Conservation (phyloP, 2,113 vertebrate genomes). For the Neomonachus schauinslandi region DNA sequence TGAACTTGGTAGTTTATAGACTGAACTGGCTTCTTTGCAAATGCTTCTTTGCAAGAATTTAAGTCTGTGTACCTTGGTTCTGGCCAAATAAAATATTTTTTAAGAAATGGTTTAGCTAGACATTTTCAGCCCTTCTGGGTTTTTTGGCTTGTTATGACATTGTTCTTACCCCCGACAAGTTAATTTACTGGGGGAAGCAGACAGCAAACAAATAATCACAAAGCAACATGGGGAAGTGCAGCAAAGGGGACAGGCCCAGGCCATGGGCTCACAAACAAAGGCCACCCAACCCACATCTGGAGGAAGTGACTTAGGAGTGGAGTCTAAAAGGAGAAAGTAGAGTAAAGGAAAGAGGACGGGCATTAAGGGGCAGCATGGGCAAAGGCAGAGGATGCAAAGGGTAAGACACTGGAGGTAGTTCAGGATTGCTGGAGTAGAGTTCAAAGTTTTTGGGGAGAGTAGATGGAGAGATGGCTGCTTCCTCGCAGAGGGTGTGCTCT, state of each 20-base stretch:
- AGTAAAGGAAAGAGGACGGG: not conserved
- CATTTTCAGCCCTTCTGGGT: conserved; percentile 41
- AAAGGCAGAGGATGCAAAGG: not conserved
- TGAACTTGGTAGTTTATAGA: conserved; percentile 28
- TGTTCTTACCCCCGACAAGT: not conserved
- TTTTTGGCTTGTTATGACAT: not conserved
- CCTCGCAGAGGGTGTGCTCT: rapidly evolving
- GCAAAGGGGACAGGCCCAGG: not conserved
- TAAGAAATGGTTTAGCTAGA: conserved; percentile 40
- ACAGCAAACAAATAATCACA: not conserved
- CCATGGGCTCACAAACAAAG: not conserved
- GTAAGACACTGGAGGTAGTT: too few relatives aligned
- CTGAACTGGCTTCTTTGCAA: not conserved
- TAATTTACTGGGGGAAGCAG: not conserved
- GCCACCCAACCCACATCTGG: not conserved
- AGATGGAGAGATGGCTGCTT: not conserved
- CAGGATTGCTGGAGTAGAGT: too few relatives aligned
- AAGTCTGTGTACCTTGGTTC: conserved; percentile 38
- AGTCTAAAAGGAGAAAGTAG: not conserved
- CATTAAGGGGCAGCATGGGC: not conserved
- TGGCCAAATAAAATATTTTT: conserved; percentile 71
- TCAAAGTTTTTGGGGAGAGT: not conserved
- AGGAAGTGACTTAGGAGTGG: not conserved
- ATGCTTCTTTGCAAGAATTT: conserved; percentile 15
- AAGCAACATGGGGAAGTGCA: not conserved